Evolutionary conservation across 1,140 invertebrate genomes (phyloP).

Genomic region (Tetramorium simillimum): DNA sequence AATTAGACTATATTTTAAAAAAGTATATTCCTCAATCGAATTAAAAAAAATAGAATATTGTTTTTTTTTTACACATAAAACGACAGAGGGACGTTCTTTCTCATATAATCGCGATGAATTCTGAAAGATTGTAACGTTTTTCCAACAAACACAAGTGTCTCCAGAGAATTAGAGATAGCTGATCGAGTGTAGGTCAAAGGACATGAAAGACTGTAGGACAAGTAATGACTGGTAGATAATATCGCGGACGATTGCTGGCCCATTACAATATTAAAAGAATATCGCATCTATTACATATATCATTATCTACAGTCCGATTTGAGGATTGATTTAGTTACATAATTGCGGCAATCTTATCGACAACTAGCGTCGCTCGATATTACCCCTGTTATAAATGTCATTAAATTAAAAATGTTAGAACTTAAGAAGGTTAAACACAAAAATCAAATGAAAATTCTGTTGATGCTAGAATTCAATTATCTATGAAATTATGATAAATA

Average conservation of each 20-base stretch:
- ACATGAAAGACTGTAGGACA: neutral
- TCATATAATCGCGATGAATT: neutral
- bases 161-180: neutral
- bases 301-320: slow-evolving; percentile 59
- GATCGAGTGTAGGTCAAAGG: neutral
- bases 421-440: neutral
- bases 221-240: slow-evolving; percentile 39
- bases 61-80: neutral
- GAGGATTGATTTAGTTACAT: slow-evolving; percentile 67
- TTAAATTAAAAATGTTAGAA: slow-evolving; percentile 4
- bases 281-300: slow-evolving; percentile 62
- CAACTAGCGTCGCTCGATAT: slow-evolving; percentile 46
- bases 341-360: slow-evolving; percentile 71
- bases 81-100: neutral
- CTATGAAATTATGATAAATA: neutral
- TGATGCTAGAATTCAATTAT: neutral
- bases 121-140: neutral
- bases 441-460: neutral
- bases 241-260: slow-evolving; percentile 20
- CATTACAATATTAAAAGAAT: slow-evolving; percentile 62
- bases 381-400: slow-evolving; percentile 16
- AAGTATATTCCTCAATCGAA: neutral
- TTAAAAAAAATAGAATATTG: neutral
- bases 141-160: slow-evolving; percentile 34
- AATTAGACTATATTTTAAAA: neutral